Evolutionary conservation across 1,140 invertebrate genomes (phyloP), one percentile per base, ranked within the genome.

Genomic region (Octopus sinensis): DNA sequence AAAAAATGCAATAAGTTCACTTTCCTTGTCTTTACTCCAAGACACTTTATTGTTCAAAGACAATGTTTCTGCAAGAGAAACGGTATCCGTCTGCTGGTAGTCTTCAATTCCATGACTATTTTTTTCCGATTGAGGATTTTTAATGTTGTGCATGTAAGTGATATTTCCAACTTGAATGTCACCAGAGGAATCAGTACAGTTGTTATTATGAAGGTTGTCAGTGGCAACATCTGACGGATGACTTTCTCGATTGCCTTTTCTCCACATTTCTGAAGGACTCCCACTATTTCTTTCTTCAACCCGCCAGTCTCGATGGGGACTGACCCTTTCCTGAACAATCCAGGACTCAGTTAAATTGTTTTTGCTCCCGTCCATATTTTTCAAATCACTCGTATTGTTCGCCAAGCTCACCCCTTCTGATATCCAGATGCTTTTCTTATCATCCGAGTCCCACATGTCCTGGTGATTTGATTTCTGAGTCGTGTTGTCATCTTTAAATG

Each of bases 1-100:
- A 73, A 73, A 73, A 73, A 73, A 73, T 73, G 68, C 17, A n/a
- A 73, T 73, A 17, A 73, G 68, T 73, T 73, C 68, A 73, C 30
- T 73, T 73, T 73, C 68, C 30, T 73, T 73, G 6, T 73, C 68
- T 73, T 73, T 73, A 23, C 30, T 73, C 68, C 68, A 73, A 13
- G 13, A 73, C 13, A 73, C 68, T 17, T 73, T 23, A 73, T 73
- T 73, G 68, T 73, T 73, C 5, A n/a, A 73, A 9, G 68, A 73
- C 30, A 43, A 43, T 43, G 30, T 43, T 13, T 73, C 68, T 9
- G 9, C 13, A 73, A 73, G 17, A 12, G 68, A 73, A 13, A 73
- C 30, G 17, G 30, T 23, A n/a, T 73, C 68, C 1, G 56, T 62
- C 30, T 13, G 5, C 68, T 17, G 68, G 5, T 73, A 23, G 13